These are phyloP conservation scores for Falco cherrug DNA, from an alignment of 2,797 vertebrate species.

Conservation along the genomic window DNA sequence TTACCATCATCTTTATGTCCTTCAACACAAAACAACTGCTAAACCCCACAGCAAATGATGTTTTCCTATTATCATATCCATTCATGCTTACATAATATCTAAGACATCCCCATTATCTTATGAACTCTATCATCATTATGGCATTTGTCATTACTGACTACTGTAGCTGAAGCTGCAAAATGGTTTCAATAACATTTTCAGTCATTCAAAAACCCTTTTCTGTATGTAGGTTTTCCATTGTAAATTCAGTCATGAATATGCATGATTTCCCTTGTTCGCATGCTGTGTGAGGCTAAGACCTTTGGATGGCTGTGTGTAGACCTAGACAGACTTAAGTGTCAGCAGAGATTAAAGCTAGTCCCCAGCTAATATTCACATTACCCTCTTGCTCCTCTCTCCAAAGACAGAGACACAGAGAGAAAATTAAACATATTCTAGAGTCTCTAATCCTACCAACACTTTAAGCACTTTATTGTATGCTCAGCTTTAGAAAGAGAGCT, in stretches of 20 bases:
- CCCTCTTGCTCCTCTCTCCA: slow-evolving; percentile 75
- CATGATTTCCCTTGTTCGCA: slow-evolving; percentile 75
- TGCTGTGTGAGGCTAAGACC: slow-evolving; percentile 73
- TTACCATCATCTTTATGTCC: not conserved
- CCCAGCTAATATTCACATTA: slow-evolving; percentile 77
- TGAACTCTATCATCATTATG: slow-evolving; percentile 30
- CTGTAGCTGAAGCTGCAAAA: slow-evolving; percentile 58
- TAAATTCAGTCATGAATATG: slow-evolving; percentile 78
- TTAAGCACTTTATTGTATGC: slow-evolving; percentile 74
- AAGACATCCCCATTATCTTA: slow-evolving; percentile 49
- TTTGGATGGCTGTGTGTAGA: slow-evolving; percentile 53
- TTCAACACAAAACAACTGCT: not conserved
- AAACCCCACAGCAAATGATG: slow-evolving; percentile 1
- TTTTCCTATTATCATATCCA: slow-evolving; percentile 37
- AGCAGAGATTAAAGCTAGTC: slow-evolving; percentile 75
- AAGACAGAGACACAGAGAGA: slow-evolving; percentile 71
- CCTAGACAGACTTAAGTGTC: slow-evolving; percentile 63
- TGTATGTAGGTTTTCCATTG: slow-evolving; percentile 34
- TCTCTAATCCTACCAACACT: slow-evolving; percentile 78
- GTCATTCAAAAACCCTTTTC: slow-evolving; percentile 38
- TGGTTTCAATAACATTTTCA: slow-evolving; percentile 49
- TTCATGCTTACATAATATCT: slow-evolving; percentile 50
- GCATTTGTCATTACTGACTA: slow-evolving; percentile 63
- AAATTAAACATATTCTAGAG: slow-evolving; percentile 79
- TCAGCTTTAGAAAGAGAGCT: slow-evolving; percentile 70